These are phyloP conservation scores for Drymonia ruficornis DNA, from an alignment of 2,888 invertebrate genomes.

Conservation along the genomic window DNA sequence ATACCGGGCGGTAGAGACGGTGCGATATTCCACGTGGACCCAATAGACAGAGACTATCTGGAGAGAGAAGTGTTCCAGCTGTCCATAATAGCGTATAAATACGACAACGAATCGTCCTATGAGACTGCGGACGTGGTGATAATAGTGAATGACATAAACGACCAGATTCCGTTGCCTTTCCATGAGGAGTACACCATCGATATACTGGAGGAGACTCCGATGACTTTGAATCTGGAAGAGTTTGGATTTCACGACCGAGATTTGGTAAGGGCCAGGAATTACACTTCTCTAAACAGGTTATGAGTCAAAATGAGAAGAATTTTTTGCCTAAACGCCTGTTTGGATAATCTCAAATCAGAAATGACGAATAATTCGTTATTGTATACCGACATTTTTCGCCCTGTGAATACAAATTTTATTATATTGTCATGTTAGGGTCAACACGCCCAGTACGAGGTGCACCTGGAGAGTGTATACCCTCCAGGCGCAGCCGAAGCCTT, in stretches of 20 bases:
- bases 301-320: too few relatives aligned
- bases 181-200: conserved; percentile 55
- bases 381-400: too few relatives aligned
- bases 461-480: conserved; percentile 63
- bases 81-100: conserved; percentile 76
- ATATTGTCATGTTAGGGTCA: conserved; percentile 72
- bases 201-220: conserved; percentile 82
- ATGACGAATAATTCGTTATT: too few relatives aligned
- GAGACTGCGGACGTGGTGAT: conserved; percentile 65
- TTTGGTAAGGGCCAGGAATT: conserved; percentile 62
- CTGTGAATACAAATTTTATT: not conserved
- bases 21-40: conserved; percentile 59
- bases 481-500: conserved; percentile 78
- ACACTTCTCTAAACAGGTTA: too few relatives aligned
- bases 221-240: conserved; percentile 72
- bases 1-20: conserved; percentile 59
- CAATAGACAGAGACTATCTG: conserved; percentile 76
- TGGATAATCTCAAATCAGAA: too few relatives aligned
- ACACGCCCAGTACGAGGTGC: conserved; percentile 84
- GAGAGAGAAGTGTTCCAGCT: conserved; percentile 76
- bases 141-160: conserved; percentile 86
- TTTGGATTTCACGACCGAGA: conserved; percentile 84
- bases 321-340: too few relatives aligned
- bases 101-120: conserved; percentile 55
- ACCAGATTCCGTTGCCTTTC: conserved; percentile 85